These are phyloP conservation scores for Pipistrellus kuhlii DNA, from an alignment of 2,797 vertebrate genomes.

Conservation along the genomic window DNA sequence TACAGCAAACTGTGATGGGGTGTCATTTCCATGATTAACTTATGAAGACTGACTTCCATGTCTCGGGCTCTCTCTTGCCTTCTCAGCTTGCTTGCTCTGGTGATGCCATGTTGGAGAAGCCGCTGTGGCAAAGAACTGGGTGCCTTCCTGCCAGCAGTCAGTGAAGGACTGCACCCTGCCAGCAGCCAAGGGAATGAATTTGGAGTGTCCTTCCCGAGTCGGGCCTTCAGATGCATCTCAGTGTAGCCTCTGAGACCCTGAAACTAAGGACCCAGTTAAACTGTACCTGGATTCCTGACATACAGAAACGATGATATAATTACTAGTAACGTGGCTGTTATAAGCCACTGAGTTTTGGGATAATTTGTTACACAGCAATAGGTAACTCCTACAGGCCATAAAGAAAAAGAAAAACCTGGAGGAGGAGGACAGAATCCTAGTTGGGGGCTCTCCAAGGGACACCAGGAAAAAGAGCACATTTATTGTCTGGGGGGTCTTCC, in stretches of 20 bases:
- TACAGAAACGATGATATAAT: neutral
- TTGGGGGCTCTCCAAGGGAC: neutral
- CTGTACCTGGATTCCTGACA: neutral
- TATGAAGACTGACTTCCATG: neutral
- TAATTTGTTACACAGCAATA: neutral
- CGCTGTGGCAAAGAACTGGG: neutral
- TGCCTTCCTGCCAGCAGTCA: neutral
- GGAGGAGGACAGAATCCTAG: accelerated
- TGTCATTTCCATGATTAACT: neutral
- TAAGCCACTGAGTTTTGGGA: neutral
- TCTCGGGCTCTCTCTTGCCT: neutral
- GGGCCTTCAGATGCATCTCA: neutral
- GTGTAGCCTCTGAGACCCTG: neutral
- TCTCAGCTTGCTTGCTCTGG: neutral
- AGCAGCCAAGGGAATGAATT: neutral
- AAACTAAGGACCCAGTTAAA: neutral
- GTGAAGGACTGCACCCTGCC: neutral
- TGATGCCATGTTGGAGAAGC: neutral
- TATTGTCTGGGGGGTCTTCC: neutral
- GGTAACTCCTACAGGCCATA: neutral
- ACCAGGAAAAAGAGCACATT: neutral
- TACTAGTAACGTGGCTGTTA: neutral
- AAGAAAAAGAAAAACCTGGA: neutral
- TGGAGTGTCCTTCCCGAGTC: neutral
- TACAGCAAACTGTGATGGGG: neutral